Evolutionary conservation across 2,888 invertebrate species (phyloP).

Genomic region (Melolontha melolontha): DNA sequence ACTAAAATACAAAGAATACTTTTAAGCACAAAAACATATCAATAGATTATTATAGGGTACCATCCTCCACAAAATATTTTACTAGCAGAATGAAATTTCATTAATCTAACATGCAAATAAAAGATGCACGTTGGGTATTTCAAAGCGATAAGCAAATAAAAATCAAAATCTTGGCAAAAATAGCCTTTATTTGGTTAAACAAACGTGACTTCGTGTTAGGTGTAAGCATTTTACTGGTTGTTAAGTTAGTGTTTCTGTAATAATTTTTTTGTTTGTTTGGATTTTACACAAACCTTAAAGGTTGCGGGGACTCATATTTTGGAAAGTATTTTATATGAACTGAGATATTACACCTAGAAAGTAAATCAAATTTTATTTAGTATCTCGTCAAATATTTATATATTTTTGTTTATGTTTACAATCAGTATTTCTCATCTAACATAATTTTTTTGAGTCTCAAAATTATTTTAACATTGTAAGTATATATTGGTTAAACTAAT

Average conservation of each 20-base stretch:
- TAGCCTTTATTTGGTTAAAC: constrained; percentile 40
- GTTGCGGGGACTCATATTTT: constrained; percentile 53
- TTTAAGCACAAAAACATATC: too few relatives aligned
- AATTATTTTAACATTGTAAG: not conserved
- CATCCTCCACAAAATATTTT: too few relatives aligned
- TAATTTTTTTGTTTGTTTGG: constrained; percentile 1
- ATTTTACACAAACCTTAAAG: constrained; percentile 49
- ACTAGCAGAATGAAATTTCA: not conserved
- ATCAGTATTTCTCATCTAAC: constrained; percentile 8
- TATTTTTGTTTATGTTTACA: constrained; percentile 11
- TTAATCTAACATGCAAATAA: constrained; percentile 2
- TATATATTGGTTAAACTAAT: not conserved
- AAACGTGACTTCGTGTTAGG: constrained; percentile 35
- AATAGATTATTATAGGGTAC: too few relatives aligned
- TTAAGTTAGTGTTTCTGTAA: constrained; percentile 7
- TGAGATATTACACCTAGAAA: constrained; percentile 54
- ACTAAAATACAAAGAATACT: too few relatives aligned
- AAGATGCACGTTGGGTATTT: constrained; percentile 9
- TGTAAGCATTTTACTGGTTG: constrained; percentile 31
- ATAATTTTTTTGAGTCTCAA: constrained; percentile 2
- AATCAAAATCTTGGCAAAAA: constrained; percentile 39
- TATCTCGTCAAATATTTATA: constrained; percentile 24
- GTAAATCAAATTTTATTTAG: constrained; percentile 40
- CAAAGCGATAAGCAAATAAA: constrained; percentile 42
- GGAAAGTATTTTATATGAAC: constrained; percentile 56